Base-by-base conservation (phyloP, 1,140 invertebrate genomes). In the Platyscapa corneri region DNA sequence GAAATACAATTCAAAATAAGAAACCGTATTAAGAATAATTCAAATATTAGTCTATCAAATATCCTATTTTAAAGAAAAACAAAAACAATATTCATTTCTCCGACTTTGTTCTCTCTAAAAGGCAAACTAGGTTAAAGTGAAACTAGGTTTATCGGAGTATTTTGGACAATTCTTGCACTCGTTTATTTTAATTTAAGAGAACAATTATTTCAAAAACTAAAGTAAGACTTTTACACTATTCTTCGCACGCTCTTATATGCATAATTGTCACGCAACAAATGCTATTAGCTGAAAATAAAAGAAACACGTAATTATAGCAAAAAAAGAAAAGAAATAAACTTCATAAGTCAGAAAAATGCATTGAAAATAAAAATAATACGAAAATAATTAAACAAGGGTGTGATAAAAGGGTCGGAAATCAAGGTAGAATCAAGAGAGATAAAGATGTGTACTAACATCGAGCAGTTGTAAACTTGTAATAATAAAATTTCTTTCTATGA, bases 401-500 rank as follows among this genome's bases (percentile, higher is more conserved):
- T 27, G 23, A 60, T 3, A 60, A 23, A 60, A 60, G 23, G 3
- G 27, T 14, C 14, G 56, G 23, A 60, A 60, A 23, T 60, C 23
- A 74, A 42, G 23, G 37, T 23, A 46, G 10, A 53, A 76, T 53
- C 27, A 49, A 76, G n/a, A 39, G 46, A 74, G 23, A 30, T 42
- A 74, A 39, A 23, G 32, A 42, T 1, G 30, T 14, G 30, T 14
- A 10, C 12, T 0, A 3, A 0, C 64, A 67, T 67, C 32, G 34
- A 42, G 37, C 12, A 42, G 37, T 30, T 42, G 37, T 16, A 42
- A 14, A 74, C 37, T 74, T 74, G 70, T 37, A 18, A 32, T 16
- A 39, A 74, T 74, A 74, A 74, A 74, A 16, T 74, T 74, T 74
- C 37, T 42, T 42, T 27, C 5, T 1, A 70, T 70, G 67, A 70